Base-by-base conservation (phyloP, 2,797 vertebrate genomes). In the Tangara arthus region DNA sequence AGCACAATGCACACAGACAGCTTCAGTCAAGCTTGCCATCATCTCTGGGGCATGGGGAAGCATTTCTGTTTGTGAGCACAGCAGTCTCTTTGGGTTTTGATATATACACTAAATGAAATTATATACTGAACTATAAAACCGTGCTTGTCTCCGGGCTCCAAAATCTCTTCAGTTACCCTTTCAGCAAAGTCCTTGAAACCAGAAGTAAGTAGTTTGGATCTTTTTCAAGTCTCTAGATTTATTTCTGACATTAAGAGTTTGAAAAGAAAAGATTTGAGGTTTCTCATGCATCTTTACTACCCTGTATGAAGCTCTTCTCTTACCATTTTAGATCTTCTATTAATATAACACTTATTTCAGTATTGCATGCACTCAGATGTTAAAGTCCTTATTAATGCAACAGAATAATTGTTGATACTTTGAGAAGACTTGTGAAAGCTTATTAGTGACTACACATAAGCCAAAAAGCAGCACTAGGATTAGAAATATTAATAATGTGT, bases 381-480 rank as follows among this genome's bases (percentile, higher is more conserved):
- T 44, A 26, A 69, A 84, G 82, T 39, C 47, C 35, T 80, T 72
- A 59, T 12, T 77, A 89, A 72, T 20, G 26, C 57, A 95, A 52
- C 69, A 85, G 78, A 95, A 84, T 88, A 90, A 92, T 57, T 84
- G 91, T 42, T 70, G 86, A 44, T 85, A 69, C 89, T 79, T 60
- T 68, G 44, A 75, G 44, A 93, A 94, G 68, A 92, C 82, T 92
- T 95, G 46, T 64, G 60, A 96, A 81, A 92, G 23, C 69, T 88
- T 94, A 72, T 88, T 94, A 95, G 73, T 65, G 84, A 94, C 89
- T 82, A 44, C 15, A 52, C 2, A 0, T 64, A 90, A 83, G 44
- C 39, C 37, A 61, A 89, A 92, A 94, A 66, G 81, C 61, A 86
- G n/a, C 30, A 44, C 24, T 32, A 60, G 63, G 47, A 95, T 93